These are phyloP conservation scores for Petrocephalus zakoni DNA, from an alignment of 2,113 vertebrate genomes.

Conservation along the genomic window DNA sequence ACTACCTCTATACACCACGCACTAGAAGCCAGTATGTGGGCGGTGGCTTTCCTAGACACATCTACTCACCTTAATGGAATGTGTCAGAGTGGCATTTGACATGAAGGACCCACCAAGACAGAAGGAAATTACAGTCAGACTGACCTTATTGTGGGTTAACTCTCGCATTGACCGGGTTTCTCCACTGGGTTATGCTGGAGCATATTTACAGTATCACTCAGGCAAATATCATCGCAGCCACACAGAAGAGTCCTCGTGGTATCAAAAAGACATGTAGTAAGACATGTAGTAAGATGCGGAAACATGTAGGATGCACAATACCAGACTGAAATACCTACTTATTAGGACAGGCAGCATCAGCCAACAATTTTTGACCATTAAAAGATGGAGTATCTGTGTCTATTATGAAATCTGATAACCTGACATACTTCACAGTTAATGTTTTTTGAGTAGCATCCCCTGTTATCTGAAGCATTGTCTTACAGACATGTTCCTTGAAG, in stretches of 20 bases:
- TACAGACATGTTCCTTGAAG: not conserved
- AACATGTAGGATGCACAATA: not conserved
- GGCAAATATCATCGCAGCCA: not conserved
- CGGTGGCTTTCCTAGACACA: conserved; percentile 46
- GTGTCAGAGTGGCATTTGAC: conserved; percentile 66
- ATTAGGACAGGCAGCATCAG: not conserved
- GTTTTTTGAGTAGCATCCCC: too few relatives aligned
- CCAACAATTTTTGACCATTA: not conserved
- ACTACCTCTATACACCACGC: conserved; percentile 44
- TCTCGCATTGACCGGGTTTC: not conserved
- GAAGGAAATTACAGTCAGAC: conserved; percentile 28
- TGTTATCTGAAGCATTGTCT: not conserved
- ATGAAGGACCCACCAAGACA: conserved; percentile 56
- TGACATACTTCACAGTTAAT: not conserved
- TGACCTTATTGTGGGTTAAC: conserved; percentile 16
- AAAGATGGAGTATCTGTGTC: not conserved
- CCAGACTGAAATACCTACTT: not conserved
- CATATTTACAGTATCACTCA: not conserved
- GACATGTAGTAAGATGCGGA: not conserved
- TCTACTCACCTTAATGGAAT: conserved; percentile 60
- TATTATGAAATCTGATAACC: not conserved
- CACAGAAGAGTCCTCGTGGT: not conserved
- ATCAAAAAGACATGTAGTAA: not conserved
- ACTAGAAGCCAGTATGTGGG: conserved; percentile 50
- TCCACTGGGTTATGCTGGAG: not conserved